Evolutionary conservation across 23 tunicate species (phyloP).

Genomic region (Botrylloides violaceus): DNA sequence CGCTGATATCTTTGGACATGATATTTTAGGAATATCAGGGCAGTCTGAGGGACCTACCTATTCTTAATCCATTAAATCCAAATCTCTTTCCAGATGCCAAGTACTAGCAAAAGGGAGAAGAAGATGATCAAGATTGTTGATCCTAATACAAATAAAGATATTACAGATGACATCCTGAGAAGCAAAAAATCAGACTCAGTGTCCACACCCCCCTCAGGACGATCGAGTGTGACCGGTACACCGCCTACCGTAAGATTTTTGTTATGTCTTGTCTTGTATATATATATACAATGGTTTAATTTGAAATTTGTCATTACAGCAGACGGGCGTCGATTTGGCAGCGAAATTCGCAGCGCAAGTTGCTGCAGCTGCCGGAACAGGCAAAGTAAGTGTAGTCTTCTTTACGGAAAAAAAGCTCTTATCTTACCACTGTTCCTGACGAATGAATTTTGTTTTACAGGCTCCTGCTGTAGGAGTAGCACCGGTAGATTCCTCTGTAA

Average conservation of each 20-base stretch:
- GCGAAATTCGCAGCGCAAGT: slow-evolving; percentile 21
- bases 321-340: slow-evolving; percentile 12
- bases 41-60: too few species aligned
- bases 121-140: slow-evolving; percentile 10
- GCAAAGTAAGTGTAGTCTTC: not conserved
- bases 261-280: too few species aligned
- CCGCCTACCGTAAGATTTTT: slow-evolving; percentile 13
- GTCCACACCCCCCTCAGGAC: slow-evolving; percentile 36
- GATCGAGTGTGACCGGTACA: slow-evolving; percentile 15
- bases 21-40: too few species aligned
- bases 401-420: too few species aligned
- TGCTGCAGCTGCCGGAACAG: slow-evolving; percentile 11
- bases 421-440: too few species aligned
- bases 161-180: slow-evolving; percentile 9
- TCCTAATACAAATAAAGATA: slow-evolving; percentile 15
- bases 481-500: too few species aligned
- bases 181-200: not conserved
- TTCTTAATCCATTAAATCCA: too few species aligned
- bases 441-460: too few species aligned
- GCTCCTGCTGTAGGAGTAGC: too few species aligned
- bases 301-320: not conserved
- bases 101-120: not conserved
- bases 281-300: too few species aligned
- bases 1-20: too few species aligned
- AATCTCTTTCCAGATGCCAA: too few species aligned